phyloP scores from a whole-genome alignment of 2,113 vertebrate genomes.

The Ceuthmochares aereus region DNA sequence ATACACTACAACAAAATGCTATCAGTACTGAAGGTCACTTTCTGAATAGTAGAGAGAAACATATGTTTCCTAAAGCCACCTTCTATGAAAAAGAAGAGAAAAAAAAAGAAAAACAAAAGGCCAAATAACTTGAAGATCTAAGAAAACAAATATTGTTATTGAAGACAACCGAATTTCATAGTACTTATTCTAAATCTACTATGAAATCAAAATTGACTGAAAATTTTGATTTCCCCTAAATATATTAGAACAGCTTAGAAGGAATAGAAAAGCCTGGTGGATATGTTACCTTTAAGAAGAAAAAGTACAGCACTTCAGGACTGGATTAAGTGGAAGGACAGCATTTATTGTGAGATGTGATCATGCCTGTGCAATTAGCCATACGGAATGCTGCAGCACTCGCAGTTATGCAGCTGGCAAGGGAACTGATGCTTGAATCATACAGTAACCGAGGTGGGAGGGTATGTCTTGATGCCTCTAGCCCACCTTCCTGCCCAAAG shows the following conservation, averaged over 20 bases:
- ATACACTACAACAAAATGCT: slow-evolving; percentile 5
- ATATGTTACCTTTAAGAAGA: not conserved
- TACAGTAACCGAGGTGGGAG: not conserved
- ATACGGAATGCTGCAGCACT: not conserved
- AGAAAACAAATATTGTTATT: slow-evolving; percentile 60
- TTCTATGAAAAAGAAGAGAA: not conserved
- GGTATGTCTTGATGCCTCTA: not conserved
- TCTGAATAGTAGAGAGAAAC: slow-evolving; percentile 36
- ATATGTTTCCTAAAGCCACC: slow-evolving; percentile 30
- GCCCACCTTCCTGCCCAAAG: not conserved
- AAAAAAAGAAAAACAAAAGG: not conserved
- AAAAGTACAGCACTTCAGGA: not conserved
- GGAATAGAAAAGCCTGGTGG: slow-evolving; percentile 14
- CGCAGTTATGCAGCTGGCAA: not conserved
- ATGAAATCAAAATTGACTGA: slow-evolving; percentile 70
- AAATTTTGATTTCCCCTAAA: slow-evolving; percentile 62
- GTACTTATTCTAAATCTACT: slow-evolving; percentile 65
- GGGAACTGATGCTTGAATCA: not conserved
- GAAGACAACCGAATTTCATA: slow-evolving; percentile 62
- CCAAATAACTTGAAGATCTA: slow-evolving; percentile 53
- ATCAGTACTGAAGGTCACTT: slow-evolving; percentile 57
- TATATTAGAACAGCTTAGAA: not conserved
- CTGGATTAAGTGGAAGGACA: not conserved
- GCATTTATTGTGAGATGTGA: not conserved
- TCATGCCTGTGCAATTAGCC: not conserved